Conservation (phyloP, 2,113 vertebrate species). For the Rhinopithecus roxellana region DNA sequence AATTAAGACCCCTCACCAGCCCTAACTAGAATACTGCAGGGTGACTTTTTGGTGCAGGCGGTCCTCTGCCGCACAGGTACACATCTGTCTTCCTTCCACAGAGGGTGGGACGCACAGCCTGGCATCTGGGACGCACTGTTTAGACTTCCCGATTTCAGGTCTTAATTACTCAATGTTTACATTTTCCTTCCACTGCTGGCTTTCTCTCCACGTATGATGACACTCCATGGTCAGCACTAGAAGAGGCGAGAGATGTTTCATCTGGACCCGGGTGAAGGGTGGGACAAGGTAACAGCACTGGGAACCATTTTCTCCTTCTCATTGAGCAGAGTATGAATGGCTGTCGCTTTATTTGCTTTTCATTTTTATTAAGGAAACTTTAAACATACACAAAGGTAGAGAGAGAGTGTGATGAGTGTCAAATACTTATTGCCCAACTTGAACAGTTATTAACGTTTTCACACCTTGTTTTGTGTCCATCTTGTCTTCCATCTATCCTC, state of each 20-base stretch:
- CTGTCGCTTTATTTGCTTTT: neutral
- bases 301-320: neutral
- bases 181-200: neutral
- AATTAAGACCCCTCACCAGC: neutral
- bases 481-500: neutral
- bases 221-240: neutral
- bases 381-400: neutral
- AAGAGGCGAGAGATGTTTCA: neutral
- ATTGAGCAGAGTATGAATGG: neutral
- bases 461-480: too few species aligned
- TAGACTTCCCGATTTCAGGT: neutral
- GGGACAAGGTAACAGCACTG: neutral
- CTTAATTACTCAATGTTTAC: neutral
- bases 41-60: accelerated
- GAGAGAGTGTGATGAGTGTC: neutral
- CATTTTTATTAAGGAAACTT: neutral
- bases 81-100: neutral
- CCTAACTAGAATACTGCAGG: neutral
- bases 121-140: accelerated
- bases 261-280: neutral
- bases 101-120: neutral
- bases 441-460: neutral
- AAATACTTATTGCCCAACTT: neutral
- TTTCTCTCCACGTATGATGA: neutral
- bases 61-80: accelerated